These are phyloP conservation scores for Columbina picui DNA, from an alignment of 2,113 vertebrate species.

Conservation along the genomic window DNA sequence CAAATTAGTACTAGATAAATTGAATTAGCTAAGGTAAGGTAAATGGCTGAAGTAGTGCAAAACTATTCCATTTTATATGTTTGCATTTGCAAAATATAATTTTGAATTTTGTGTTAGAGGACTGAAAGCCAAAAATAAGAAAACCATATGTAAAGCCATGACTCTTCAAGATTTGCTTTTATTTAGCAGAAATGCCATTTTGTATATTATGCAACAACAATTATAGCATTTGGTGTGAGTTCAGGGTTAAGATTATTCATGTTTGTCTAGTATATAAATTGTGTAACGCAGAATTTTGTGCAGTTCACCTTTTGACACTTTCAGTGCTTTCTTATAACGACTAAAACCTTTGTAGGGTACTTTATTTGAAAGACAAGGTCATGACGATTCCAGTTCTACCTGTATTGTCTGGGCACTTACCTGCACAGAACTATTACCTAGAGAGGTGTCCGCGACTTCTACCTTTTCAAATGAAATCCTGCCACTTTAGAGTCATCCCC, in stretches of 20 bases:
- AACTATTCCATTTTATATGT: background rate
- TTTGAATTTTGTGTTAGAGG: background rate
- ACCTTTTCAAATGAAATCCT: background rate
- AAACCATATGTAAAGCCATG: background rate
- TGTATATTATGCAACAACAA: background rate
- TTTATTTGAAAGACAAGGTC: background rate
- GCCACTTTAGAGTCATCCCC: background rate
- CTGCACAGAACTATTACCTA: background rate
- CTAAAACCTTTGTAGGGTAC: background rate
- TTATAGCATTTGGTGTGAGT: rapidly evolving
- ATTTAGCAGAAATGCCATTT: background rate
- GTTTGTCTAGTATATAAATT: background rate
- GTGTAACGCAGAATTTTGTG: background rate
- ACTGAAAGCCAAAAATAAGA: background rate
- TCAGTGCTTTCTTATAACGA: background rate
- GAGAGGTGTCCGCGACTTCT: background rate
- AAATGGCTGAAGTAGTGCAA: background rate
- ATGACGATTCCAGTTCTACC: background rate
- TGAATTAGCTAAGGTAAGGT: background rate
- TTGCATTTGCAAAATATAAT: background rate
- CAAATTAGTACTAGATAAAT: background rate
- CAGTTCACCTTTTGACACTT: background rate
- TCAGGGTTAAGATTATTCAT: background rate
- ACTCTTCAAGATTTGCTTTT: background rate
- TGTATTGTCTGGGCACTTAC: background rate